Evolutionary conservation across 2,113 vertebrate genomes (phyloP), one percentile per base, ranked within the genome.

Genomic region (Arenaria interpres): DNA sequence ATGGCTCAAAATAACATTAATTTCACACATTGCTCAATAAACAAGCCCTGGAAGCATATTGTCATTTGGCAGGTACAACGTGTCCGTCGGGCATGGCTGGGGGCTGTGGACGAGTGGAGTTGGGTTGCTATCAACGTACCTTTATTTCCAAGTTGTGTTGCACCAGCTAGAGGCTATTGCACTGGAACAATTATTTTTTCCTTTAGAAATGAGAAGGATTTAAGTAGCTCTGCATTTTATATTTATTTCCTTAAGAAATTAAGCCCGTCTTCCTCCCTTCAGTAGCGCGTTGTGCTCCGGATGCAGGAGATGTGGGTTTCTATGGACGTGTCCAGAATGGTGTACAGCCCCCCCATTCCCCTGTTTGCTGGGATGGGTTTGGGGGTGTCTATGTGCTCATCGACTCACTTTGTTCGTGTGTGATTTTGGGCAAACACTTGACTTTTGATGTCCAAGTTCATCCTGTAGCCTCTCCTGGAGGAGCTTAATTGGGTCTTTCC

Each of bases 351-450:
- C 27, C 24, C 18, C 1, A 0, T 39, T 67, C 53, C 45, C 50
- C 23, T 48, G 0, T 74, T 22, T 43, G 13, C 18, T 50, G 21
- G 16, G n/a, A 5, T 3, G 3, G 27, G 7, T 71, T 43, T 71
- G 35, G 25, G 25, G 35, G 4, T 50, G 30, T 43, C 63, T 10
- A 1, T 15, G 28, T 16, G 39, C 57, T 67, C 39, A 17, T 48
- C 0, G 0, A 24, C 18, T 72, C 12, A 0, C 5, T 12, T 10
- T 5, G 23, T 62, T 68, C 1, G 1, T 24, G 28, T 14, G 24
- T 56, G 20, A 10, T 60, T 69, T 84, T 0, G 4, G 41, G 59
- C 18, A 66, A 23, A 69, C 15, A 8, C 22, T 0, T 3, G 62
- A 7, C 6, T 81, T 60, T 28, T 63, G 22, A 18, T 28, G 37